Conservation (phyloP, 92 coral and sea anemone species). For the Plumapathes pennacea region DNA sequence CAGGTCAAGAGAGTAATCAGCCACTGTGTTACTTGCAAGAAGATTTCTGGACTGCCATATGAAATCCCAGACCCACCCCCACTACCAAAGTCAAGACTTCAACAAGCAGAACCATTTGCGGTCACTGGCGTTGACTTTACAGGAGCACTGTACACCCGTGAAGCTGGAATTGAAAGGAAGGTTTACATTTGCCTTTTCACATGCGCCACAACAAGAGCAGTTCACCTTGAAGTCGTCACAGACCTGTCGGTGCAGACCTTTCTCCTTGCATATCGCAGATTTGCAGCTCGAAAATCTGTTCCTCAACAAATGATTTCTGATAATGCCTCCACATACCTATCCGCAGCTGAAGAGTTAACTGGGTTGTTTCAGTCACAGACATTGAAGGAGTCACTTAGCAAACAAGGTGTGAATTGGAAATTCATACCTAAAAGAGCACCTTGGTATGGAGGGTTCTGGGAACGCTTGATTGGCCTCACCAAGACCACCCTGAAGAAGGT, state of each 20-base stretch:
- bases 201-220: constrained; percentile 49
- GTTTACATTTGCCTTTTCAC: constrained; percentile 60
- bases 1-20: constrained; percentile 8
- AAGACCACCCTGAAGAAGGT: constrained; percentile 16
- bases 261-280: constrained; percentile 48
- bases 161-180: constrained; percentile 18
- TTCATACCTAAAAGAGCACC: constrained; percentile 50
- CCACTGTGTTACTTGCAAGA: constrained; percentile 24
- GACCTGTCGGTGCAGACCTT: constrained; percentile 47
- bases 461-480: constrained; percentile 35
- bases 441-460: constrained; percentile 62
- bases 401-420: constrained; percentile 3
- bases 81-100: constrained; percentile 29
- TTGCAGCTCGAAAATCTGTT: constrained; percentile 45
- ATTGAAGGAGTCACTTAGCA: constrained; percentile 32
- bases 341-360: constrained; percentile 45
- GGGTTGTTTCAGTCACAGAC: constrained; percentile 42
- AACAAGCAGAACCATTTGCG: constrained; percentile 22
- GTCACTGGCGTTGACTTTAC: constrained; percentile 45
- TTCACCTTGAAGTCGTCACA: constrained; percentile 54
- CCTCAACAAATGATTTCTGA: constrained; percentile 61
- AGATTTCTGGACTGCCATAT: constrained; percentile 15
- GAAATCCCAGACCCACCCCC: constrained; percentile 34
- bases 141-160: constrained; percentile 19
- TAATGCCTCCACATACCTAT: constrained; percentile 51